Conservation (phyloP, 2,113 vertebrate genomes). For the Cyanoramphus novaezelandiae region DNA sequence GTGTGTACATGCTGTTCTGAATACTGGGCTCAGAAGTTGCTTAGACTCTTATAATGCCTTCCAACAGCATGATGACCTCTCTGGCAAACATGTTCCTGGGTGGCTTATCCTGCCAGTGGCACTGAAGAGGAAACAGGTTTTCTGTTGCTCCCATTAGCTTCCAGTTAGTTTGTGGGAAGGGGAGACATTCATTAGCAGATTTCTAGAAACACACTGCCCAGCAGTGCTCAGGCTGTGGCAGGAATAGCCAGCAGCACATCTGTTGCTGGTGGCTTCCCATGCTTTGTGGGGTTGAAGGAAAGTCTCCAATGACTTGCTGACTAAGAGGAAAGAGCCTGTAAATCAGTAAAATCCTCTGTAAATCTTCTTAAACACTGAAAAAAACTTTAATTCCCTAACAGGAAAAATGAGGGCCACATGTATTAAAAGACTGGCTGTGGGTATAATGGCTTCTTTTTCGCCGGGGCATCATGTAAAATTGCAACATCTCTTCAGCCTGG, state of each 20-base stretch:
- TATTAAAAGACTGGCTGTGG: neutral
- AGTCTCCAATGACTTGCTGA: neutral
- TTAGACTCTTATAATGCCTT: neutral
- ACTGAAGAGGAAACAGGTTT: neutral
- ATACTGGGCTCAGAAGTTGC: neutral
- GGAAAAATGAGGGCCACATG: neutral
- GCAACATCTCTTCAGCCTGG: neutral
- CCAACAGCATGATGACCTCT: neutral
- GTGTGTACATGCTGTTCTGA: neutral
- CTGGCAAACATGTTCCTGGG: neutral
- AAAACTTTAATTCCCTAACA: neutral
- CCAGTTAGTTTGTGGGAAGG: neutral
- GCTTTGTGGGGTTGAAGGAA: neutral
- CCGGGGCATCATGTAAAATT: neutral
- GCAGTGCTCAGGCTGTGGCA: fast-evolving
- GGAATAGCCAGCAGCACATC: neutral
- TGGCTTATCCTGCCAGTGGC: neutral
- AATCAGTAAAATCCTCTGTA: neutral
- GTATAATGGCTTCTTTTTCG: neutral
- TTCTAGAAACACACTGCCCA: fast-evolving
- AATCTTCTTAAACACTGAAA: neutral
- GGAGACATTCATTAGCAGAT: fast-evolving
- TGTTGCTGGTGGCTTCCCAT: neutral
- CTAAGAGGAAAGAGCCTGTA: neutral
- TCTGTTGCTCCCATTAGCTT: neutral